Evolutionary conservation across 2,797 vertebrate genomes (phyloP), one percentile per base, ranked within the genome.

Genomic region (Rhinatrema bivittatum): DNA sequence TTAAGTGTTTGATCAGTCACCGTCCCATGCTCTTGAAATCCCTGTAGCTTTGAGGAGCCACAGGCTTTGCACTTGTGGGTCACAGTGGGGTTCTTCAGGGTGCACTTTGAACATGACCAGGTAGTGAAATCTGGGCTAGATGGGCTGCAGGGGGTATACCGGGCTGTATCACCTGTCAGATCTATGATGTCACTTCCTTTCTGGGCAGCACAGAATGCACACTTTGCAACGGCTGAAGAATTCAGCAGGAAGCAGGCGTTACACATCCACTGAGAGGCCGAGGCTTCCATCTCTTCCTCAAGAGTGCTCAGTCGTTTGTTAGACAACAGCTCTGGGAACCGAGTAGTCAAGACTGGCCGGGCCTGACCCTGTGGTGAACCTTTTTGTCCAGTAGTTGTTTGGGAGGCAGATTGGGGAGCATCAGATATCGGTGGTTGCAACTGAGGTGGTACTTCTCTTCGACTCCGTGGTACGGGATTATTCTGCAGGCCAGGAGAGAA

Each of bases 31-130:
- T 95, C 92, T 62, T 92, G 89, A 78, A 94, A 97, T 62, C 94
- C 93, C 0, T 93, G 93, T 20, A 96, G 81, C 68, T 97, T 97
- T 51, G 93, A 97, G 29, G 87, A 90, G 36, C 91, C 90, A 0
- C 94, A 99, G 20, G 68, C 91, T 0, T 89, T 88, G 77, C 95
- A 99, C 60, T 90, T 84, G 34, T 86, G 70, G 1, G 81, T 76
- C 2, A 74, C 69, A 0, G 91, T 94, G 27, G 91, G 88, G 68
- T 98, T 98, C 36, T 87, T 86, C 40, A 98, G 73, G 1, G 95
- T 97, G 70, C 95, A 99, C 72, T 91, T 94, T 42, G 91, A 93
- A 22, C 95, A 99, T 0, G 88, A 79, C 95, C 95, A 99, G 17
- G 87, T 93, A 60, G 88, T 92, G 46, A 97, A 97, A 74, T 98